Percentiles rank a stretch among this genome's conserved stretches.
Conservation (phyloP, 2,113 vertebrate genomes). For the Dicrurus megarhynchus region DNA sequence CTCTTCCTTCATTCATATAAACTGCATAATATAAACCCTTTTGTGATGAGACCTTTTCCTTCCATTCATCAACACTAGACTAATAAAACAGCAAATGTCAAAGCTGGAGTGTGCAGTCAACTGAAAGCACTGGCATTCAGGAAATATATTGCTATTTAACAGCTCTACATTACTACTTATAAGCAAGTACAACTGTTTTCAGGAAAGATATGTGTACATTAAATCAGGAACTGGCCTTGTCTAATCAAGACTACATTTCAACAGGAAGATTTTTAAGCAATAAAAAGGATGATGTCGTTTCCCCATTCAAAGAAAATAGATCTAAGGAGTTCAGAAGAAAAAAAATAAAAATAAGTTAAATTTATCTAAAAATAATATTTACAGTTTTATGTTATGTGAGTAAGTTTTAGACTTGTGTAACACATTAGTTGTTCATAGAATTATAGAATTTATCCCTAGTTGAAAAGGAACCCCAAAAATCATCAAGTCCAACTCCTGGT, state of each 20-base stretch:
- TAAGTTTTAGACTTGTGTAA: background rate
- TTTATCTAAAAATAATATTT: background rate
- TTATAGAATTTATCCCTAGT: background rate
- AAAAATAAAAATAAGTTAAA: background rate
- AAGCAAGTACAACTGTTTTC: background rate
- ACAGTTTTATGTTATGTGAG: background rate
- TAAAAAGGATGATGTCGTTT: background rate
- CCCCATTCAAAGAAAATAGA: background rate
- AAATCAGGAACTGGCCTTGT: background rate
- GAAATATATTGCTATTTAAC: background rate
- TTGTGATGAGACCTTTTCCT: background rate
- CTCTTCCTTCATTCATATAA: background rate
- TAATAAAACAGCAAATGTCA: slow-evolving; percentile 12
- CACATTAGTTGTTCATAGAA: background rate
- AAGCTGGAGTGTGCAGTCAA: background rate
- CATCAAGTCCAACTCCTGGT: background rate
- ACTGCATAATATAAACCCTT: background rate
- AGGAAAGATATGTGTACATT: background rate
- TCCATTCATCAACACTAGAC: background rate
- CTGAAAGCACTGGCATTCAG: background rate
- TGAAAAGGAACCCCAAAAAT: background rate
- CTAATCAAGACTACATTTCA: background rate
- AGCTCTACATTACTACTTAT: background rate
- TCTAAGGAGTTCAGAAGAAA: background rate
- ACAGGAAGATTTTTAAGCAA: background rate